Base-by-base conservation (phyloP, 2,888 invertebrate species). In the Empis livida region DNA sequence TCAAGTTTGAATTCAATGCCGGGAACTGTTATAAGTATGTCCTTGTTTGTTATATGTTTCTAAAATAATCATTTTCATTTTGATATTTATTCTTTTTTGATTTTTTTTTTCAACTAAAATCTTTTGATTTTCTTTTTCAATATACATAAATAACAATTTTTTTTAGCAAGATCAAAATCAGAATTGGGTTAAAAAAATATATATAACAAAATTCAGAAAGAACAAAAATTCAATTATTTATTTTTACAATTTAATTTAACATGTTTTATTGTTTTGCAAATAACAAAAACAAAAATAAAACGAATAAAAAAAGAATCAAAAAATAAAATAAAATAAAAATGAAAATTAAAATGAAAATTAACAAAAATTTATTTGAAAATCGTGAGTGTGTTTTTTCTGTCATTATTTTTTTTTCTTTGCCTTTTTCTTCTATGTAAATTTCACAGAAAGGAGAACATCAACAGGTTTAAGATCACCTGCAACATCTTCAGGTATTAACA, bases 1-100 rank as follows among this genome's bases (percentile, higher is more conserved):
- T 53, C 57, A 49, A 59, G 59, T 54, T 54, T 60, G 45, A 59
- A 59, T 50, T 59, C 60, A 44, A 56, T 60, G 57, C 54, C 57
- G 45, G 56, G 56, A 50, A 55, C 53, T 51, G 56, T 57, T 51
- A 56, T 57, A 56, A 59, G 60, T 60, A 57, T 53, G 58, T 58
- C 51, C 53, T 48, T 20, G 31, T 45, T 17, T 40, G 15, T 45
- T 30, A 32, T 44, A 49, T 42, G 44, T 39, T 40, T 37, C 30
- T 38, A 46, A 3, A 20, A 10, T 41, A 13, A 13, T 20, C 6
- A 20, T 20, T 40, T 16, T 16, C 27, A 13, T 41, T 27, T 42
- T 44, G 15, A 5, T 13, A 13, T 6, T n/a, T n/a, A n/a, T n/a
- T n/a, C 3, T 10, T 13, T 13, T 13, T 32, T 35, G 35, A 4